Base-by-base conservation (phyloP, 1,140 invertebrate species). In the Sminthurides bifidus region DNA sequence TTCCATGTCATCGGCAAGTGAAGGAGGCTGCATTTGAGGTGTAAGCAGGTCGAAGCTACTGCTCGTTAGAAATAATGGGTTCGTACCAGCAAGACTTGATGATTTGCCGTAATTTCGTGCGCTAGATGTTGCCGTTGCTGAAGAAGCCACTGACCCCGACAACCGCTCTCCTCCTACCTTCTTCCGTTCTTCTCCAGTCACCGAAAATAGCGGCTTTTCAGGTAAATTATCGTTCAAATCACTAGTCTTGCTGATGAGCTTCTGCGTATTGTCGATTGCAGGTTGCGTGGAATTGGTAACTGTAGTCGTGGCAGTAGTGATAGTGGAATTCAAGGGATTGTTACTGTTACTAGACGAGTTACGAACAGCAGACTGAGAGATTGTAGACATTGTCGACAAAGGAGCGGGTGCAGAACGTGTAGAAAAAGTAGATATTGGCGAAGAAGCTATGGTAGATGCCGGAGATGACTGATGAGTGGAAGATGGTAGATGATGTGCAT, bases 391-490 rank as follows among this genome's bases (percentile, higher is more conserved):
- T 6, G 38, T 24, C 21, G 51, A 38, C 4, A 26, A 52, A 43
- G 45, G 48, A 33, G 54, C 50, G 31, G 59, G 59, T 29, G 59
- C 59, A 27, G 59, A 61, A 45, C 59, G 54, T 17, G 59, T 49
- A 44, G 59, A 61, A 46, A 58, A 58, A 30, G 56, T 48, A 24
- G 56, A 58, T 19, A 61, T 61, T 37, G 59, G 55, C 10, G 59
- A 57, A 1, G 59, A 61, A 12, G 59, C 54, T 43, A 57, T 56
- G 17, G 54, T 61, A 3, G 59, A 61, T n/a, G 50, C 59, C 2
- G 59, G 54, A 10, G 59, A 61, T 29, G 59, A 61, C 23, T 56
- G 59, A 31, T 57, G 55, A 35, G 48, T 55, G 8, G 54, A 57
- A 26, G 44, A 33, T n/a, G 58, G 58, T n/a, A n/a, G n/a, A 45